A percentile compares a stretch with the other conserved stretches of the same genome.
Conservation (phyloP, 2,888 invertebrate genomes). For the Zaprionus lineosus region DNA sequence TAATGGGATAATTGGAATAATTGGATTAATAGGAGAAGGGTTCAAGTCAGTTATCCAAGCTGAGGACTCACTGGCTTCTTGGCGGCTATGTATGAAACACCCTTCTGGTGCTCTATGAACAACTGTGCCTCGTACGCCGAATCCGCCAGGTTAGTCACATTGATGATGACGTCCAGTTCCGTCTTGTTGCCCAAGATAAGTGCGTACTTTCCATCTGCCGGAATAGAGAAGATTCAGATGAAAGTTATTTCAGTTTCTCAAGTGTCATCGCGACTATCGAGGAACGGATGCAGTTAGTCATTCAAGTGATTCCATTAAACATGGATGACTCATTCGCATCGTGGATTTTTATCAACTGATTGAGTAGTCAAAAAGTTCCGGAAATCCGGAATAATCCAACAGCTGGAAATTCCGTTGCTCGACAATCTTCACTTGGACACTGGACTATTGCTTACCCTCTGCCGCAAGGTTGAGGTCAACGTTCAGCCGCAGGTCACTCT, state of each 20-base stretch:
- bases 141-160: slow-evolving; percentile 91
- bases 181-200: slow-evolving; percentile 89
- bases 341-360: no score
- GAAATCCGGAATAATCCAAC: no score
- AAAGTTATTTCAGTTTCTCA: no score
- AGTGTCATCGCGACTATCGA: no score
- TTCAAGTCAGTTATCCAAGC: neutral
- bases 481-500: slow-evolving; percentile 89
- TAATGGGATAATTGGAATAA: neutral
- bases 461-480: slow-evolving; percentile 83
- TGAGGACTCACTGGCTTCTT: slow-evolving; percentile 83
- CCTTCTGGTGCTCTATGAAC: slow-evolving; percentile 90
- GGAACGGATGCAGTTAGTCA: no score
- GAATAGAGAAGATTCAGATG: slow-evolving; percentile 49
- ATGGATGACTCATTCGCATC: no score
- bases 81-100: slow-evolving; percentile 90
- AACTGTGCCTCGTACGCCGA: slow-evolving; percentile 94
- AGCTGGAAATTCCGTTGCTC: no score
- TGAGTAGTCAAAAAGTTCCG: no score
- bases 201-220: slow-evolving; percentile 83
- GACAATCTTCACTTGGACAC: no score
- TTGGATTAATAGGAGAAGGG: neutral
- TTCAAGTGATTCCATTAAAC: no score
- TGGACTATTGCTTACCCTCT: slow-evolving; percentile 79
- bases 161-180: slow-evolving; percentile 89